Conservation (phyloP, 2,113 vertebrate genomes). For the Mystacornis crossleyi region DNA sequence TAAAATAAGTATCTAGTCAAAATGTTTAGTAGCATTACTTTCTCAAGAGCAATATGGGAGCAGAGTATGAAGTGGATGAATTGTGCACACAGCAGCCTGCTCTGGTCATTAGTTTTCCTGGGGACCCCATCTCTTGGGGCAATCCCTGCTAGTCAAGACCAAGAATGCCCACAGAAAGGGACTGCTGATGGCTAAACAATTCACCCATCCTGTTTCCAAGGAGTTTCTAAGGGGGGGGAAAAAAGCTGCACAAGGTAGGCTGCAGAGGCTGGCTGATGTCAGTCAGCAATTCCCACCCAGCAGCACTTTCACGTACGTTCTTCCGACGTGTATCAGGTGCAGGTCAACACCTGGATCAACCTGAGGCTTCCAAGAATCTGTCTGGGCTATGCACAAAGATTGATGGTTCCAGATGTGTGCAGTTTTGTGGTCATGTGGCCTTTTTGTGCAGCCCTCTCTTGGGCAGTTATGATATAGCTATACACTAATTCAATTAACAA, state of each 20-base stretch:
- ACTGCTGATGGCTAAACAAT: not conserved
- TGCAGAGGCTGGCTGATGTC: not conserved
- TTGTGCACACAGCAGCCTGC: not conserved
- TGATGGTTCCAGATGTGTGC: not conserved
- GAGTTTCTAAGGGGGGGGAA: not conserved
- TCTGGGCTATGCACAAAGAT: rapidly evolving
- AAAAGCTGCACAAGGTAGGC: not conserved
- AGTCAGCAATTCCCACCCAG: not conserved
- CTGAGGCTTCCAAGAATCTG: not conserved
- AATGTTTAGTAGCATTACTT: not conserved
- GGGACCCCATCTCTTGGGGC: not conserved
- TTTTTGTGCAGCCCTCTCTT: not conserved
- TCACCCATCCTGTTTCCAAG: not conserved
- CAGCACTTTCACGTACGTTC: not conserved
- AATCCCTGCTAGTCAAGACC: not conserved
- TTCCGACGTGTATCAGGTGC: rapidly evolving
- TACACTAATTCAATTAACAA: not conserved
- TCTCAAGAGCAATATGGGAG: not conserved
- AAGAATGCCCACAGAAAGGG: not conserved
- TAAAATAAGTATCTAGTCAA: not conserved
- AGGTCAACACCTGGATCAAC: not conserved
- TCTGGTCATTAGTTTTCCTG: not conserved
- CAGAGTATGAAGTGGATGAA: not conserved
- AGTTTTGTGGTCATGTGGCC: not conserved
- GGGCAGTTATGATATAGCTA: not conserved